Percentiles rank a stretch among this genome's conserved stretches.
These are phyloP conservation scores for Manacus vitellinus DNA, from an alignment of 2,113 vertebrate species.

Conservation along the genomic window DNA sequence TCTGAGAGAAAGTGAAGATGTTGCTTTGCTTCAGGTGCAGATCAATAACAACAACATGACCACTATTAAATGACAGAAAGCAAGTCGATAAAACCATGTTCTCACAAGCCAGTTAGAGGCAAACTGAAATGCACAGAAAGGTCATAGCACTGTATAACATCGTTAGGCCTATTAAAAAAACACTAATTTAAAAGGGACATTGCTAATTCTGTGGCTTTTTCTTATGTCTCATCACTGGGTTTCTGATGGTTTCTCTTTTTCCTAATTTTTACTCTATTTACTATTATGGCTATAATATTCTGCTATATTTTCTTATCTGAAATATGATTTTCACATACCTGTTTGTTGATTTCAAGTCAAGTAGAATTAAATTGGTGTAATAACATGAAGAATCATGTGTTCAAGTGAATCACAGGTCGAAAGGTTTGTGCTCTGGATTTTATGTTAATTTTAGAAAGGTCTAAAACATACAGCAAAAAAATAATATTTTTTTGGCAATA, in stretches of 20 bases:
- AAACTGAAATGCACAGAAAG: background rate
- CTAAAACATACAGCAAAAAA: background rate
- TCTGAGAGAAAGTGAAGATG: background rate
- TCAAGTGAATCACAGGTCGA: background rate
- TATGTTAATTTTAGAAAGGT: background rate
- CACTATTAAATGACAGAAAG: background rate
- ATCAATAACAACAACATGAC: conserved; percentile 1
- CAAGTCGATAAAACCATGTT: conserved; percentile 3
- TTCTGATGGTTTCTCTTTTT: background rate
- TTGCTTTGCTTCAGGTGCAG: background rate
- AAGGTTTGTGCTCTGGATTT: rapidly evolving
- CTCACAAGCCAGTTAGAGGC: background rate
- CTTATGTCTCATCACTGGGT: background rate
- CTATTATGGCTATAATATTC: background rate
- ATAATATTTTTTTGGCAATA: background rate
- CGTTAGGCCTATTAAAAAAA: background rate
- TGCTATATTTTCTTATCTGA: background rate
- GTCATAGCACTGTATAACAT: background rate
- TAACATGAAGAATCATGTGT: background rate
- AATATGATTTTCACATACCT: background rate
- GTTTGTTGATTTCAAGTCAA: background rate
- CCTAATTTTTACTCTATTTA: background rate
- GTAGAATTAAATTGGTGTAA: background rate
- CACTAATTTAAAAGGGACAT: background rate
- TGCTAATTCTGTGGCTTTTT: background rate